phyloP scores from a whole-genome alignment of 2,888 invertebrate species.

The Temnothorax ravouxi region DNA sequence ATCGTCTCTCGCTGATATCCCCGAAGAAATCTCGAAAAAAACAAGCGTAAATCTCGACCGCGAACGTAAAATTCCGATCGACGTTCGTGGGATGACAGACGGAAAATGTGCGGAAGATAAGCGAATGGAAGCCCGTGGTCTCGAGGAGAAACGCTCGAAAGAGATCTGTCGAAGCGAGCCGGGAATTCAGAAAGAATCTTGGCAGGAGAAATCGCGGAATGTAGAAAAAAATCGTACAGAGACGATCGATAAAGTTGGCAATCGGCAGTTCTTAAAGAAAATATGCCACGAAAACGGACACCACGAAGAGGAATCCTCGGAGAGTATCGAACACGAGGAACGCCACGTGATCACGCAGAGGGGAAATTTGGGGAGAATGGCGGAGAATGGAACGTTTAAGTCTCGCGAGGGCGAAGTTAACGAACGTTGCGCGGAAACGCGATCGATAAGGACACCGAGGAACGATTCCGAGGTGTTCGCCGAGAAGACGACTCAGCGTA shows the following conservation, averaged over 20 bases:
- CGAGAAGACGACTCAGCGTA: neutral
- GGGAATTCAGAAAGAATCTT: conserved; percentile 70
- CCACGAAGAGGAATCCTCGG: conserved; percentile 69
- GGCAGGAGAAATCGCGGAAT: conserved; percentile 76
- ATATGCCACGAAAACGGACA: conserved; percentile 66
- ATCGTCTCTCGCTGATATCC: neutral
- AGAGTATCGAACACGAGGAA: conserved; percentile 67
- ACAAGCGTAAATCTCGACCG: neutral
- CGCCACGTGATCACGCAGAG: conserved; percentile 49
- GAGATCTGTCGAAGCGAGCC: conserved; percentile 15
- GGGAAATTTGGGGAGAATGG: neutral
- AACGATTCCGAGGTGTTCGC: neutral
- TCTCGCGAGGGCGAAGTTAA: neutral
- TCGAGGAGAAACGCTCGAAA: neutral
- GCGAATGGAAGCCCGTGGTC: neutral
- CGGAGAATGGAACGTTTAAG: neutral
- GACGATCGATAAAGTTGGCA: conserved; percentile 72
- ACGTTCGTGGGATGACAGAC: neutral
- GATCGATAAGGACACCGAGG: neutral
- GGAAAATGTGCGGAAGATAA: conserved; percentile 7
- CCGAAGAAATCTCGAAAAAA: neutral
- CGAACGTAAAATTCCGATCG: conserved; percentile 9
- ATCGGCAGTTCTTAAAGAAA: conserved; percentile 67
- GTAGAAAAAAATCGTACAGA: conserved; percentile 70
- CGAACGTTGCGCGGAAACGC: conserved; percentile 5